Percentiles rank a stretch among this genome's conserved stretches.
These are phyloP conservation scores for Lasioglossum villosulum DNA, from an alignment of 2,888 invertebrate species.

Conservation along the genomic window DNA sequence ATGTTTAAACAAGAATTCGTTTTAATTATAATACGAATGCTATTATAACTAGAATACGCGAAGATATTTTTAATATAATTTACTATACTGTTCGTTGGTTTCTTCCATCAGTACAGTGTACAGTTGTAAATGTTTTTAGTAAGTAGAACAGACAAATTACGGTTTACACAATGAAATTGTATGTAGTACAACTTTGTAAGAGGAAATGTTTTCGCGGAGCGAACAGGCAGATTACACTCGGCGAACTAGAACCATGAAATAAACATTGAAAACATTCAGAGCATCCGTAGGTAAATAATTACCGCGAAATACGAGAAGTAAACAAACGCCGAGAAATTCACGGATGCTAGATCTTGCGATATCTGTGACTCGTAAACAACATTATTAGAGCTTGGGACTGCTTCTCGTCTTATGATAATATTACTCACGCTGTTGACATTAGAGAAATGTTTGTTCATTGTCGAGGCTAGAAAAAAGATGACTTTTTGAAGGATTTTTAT, in stretches of 20 bases:
- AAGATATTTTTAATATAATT: neutral
- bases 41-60: neutral
- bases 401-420: neutral
- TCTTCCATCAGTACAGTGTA: neutral
- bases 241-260: neutral
- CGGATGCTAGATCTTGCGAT: neutral
- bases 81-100: neutral
- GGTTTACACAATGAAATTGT: neutral
- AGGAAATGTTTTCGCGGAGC: neutral
- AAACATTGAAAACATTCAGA: neutral
- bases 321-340: neutral
- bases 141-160: neutral
- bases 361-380: neutral
- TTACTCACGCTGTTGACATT: neutral
- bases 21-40: neutral
- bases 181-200: neutral
- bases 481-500: too few species aligned
- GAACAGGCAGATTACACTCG: neutral
- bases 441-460: neutral
- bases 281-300: neutral
- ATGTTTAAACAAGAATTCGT: neutral
- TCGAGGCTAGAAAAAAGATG: too few species aligned
- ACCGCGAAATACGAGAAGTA: neutral
- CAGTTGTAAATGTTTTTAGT: neutral
- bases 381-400: neutral